Percentiles rank a stretch among this genome's conserved stretches.
phyloP scores from a whole-genome alignment of 2,797 vertebrate species.

The Pseudochaenichthys georgianus region DNA sequence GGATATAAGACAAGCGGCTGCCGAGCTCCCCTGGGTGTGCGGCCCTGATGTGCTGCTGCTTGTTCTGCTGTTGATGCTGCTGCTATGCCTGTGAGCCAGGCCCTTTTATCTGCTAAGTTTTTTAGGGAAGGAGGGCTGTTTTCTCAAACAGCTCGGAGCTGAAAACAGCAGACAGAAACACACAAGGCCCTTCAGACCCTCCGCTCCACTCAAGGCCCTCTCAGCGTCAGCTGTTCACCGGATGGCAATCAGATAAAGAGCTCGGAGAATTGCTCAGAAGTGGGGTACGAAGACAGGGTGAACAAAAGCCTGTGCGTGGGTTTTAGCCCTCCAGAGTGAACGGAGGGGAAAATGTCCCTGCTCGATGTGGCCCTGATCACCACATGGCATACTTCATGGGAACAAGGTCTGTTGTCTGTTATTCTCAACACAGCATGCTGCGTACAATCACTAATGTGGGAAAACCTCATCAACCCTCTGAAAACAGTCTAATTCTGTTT shows the following conservation, averaged over 20 bases:
- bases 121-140: slow-evolving; percentile 75
- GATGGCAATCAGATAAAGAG: slow-evolving; percentile 90
- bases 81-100: slow-evolving; percentile 79
- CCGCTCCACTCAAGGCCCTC: slow-evolving; percentile 84
- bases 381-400: slow-evolving; percentile 62
- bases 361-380: slow-evolving; percentile 81
- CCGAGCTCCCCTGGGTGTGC: slow-evolving; percentile 70
- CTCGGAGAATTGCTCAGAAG: slow-evolving; percentile 83
- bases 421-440: slow-evolving; percentile 64
- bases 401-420: slow-evolving; percentile 69
- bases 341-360: slow-evolving; percentile 68
- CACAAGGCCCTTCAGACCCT: slow-evolving; percentile 87
- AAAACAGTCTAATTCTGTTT: slow-evolving; percentile 58
- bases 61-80: slow-evolving; percentile 68
- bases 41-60: slow-evolving; percentile 76
- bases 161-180: slow-evolving; percentile 88
- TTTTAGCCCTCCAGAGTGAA: slow-evolving; percentile 78
- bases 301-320: slow-evolving; percentile 84
- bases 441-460: slow-evolving; percentile 78
- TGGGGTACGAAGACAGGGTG: slow-evolving; percentile 72
- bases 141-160: slow-evolving; percentile 87
- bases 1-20: slow-evolving; percentile 72
- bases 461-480: slow-evolving; percentile 81
- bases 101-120: slow-evolving; percentile 89
- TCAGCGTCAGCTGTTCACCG: slow-evolving; percentile 89